phyloP scores from a whole-genome alignment of 2,113 vertebrate species.

The Brienomyrus brachyistius region DNA sequence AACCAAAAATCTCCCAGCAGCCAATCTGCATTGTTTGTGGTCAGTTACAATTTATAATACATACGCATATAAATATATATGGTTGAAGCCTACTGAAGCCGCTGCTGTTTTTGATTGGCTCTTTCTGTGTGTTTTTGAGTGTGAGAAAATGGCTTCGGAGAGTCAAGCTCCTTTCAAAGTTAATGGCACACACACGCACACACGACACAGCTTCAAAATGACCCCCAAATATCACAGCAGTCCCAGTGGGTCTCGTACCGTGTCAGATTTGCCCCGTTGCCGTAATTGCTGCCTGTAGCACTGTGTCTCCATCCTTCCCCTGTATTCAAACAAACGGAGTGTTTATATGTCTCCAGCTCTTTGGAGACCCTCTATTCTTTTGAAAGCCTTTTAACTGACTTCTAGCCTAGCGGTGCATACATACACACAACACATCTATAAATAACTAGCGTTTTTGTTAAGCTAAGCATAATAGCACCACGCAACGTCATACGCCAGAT shows the following conservation, averaged over 20 bases:
- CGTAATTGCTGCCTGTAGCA: constrained; percentile 4
- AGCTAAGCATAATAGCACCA: neutral
- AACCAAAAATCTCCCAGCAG: neutral
- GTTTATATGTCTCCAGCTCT: constrained; percentile 3
- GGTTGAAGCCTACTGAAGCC: neutral
- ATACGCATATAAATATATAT: neutral
- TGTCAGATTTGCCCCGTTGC: constrained; percentile 3
- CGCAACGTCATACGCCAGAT: neutral
- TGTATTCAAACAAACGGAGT: constrained; percentile 2
- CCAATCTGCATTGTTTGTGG: neutral
- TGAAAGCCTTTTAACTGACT: constrained; percentile 5
- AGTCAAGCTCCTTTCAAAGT: neutral
- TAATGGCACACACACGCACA: neutral
- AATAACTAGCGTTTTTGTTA: neutral
- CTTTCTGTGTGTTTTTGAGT: neutral
- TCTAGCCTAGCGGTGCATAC: neutral
- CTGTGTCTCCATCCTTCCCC: neutral
- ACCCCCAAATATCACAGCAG: constrained; percentile 4
- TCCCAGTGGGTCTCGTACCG: neutral
- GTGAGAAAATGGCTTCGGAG: neutral
- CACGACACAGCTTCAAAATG: neutral
- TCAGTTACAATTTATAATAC: neutral
- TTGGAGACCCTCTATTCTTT: neutral
- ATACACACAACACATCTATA: neutral
- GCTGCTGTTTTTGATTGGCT: neutral